These are phyloP conservation scores for Enteromius afrohamiltoni DNA, from an alignment of 2,797 vertebrate genomes.

Conservation along the genomic window DNA sequence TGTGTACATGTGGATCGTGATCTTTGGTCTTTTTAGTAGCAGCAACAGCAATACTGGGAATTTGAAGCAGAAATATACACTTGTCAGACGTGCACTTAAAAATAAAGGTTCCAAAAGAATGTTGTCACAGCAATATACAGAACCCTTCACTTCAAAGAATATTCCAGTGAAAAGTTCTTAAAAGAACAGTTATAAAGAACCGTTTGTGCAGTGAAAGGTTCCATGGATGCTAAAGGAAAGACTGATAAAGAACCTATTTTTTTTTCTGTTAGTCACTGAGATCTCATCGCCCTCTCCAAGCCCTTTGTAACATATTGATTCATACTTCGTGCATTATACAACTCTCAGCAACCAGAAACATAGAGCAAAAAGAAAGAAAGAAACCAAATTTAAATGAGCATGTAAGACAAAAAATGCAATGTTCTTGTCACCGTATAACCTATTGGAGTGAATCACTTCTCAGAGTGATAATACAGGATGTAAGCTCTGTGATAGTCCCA, in stretches of 20 bases:
- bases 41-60: not conserved
- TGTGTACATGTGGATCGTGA: not conserved
- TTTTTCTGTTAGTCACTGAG: not conserved
- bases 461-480: not conserved
- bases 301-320: not conserved
- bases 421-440: not conserved
- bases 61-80: not conserved
- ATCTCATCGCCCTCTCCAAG: not conserved
- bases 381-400: not conserved
- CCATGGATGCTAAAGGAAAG: not conserved
- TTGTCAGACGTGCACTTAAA: not conserved
- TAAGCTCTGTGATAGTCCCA: not conserved
- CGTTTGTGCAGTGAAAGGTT: not conserved
- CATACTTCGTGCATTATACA: not conserved
- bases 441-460: not conserved
- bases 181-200: not conserved
- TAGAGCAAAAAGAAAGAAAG: not conserved
- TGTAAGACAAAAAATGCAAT: not conserved
- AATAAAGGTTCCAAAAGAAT: not conserved
- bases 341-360: not conserved
- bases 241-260: not conserved
- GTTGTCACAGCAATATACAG: not conserved
- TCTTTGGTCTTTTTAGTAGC: not conserved
- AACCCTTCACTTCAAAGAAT: not conserved
- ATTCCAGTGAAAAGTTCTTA: not conserved